Conservation (phyloP, 2,888 invertebrate species). For the Orchesellides sinensis region DNA sequence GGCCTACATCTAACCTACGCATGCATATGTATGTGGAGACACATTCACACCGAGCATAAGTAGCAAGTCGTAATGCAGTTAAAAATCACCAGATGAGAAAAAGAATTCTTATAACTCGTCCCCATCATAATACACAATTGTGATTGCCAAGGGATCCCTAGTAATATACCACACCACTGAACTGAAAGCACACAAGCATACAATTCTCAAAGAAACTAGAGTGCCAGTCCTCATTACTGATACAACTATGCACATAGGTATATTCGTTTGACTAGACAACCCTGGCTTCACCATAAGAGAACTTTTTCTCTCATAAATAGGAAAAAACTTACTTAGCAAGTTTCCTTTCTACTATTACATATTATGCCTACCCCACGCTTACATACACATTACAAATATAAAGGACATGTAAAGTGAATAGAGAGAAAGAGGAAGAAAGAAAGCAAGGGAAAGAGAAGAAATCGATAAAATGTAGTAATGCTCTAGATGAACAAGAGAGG, state of each 20-base stretch:
- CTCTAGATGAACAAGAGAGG: slow-evolving; percentile 43
- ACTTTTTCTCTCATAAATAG: background rate
- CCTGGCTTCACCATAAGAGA: background rate
- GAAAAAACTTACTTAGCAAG: background rate
- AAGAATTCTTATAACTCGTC: slow-evolving; percentile 4
- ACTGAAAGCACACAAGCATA: background rate
- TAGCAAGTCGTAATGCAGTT: slow-evolving; percentile 16
- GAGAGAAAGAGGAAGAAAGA: slow-evolving; percentile 34
- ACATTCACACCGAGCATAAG: no score
- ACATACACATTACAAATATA: slow-evolving; percentile 11
- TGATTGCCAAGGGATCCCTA: background rate
- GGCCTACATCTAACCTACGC: no score
- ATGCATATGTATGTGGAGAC: no score
- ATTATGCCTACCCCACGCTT: background rate
- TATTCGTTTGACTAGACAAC: slow-evolving; percentile 5
- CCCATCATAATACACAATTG: background rate
- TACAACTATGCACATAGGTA: no score
- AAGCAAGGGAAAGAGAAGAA: slow-evolving; percentile 48
- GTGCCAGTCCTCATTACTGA: background rate
- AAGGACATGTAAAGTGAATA: slow-evolving; percentile 35
- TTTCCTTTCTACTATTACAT: background rate
- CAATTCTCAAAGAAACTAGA: background rate
- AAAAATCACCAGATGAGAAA: slow-evolving; percentile 19
- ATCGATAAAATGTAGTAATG: slow-evolving; percentile 69
- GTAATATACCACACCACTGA: background rate